Base-by-base conservation (phyloP, 2,797 vertebrate species). In the Taenioides sp. region DNA sequence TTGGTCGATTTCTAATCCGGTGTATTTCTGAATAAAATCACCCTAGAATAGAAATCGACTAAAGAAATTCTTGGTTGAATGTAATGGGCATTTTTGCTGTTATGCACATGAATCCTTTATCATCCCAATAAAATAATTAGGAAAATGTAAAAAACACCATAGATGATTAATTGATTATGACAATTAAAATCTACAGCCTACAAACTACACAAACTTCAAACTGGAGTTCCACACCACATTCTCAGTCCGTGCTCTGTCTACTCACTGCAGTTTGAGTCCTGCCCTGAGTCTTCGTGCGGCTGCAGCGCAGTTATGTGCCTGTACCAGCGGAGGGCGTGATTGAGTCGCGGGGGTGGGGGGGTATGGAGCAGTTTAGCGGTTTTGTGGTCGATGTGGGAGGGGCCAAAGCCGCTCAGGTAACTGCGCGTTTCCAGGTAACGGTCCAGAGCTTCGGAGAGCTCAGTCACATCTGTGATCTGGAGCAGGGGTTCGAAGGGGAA, bases 261-360 rank as follows among this genome's bases (percentile, higher is more conserved):
- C 90, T 92, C 94, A 92, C 73, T 58, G 91, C 87, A 76, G 72
- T 94, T 84, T 85, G 92, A 92, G 94, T 87, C 91, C 86, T 77
- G 69, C 73, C 93, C 85, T 86, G 92, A 92, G 94, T 87, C 91
- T 86, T 78, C 67, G 72, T 93, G 91, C 88, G 87, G 91, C 94
- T 93, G 95, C 91, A 98, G 92, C 79, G 96, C 91, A 62, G 93
- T 92, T 92, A 98, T 93, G 92, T 98, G 97, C 88, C 94, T 96
- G 95, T 96, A 97, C 97, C 97, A 98, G 89, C 96, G 96, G 90
- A 96, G 93, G 91, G 96, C 93, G 78, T 98, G 97, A 86, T 95
- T 94, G 67, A 89, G 93, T 50, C 85, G 90, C 57, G 94, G 93
- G 31, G 91, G 83, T 40, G 97, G 97, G 80, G 96, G 95, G 67